These are phyloP conservation scores for Siniperca scherzeri DNA, from an alignment of 2,797 vertebrate species.

Conservation along the genomic window DNA sequence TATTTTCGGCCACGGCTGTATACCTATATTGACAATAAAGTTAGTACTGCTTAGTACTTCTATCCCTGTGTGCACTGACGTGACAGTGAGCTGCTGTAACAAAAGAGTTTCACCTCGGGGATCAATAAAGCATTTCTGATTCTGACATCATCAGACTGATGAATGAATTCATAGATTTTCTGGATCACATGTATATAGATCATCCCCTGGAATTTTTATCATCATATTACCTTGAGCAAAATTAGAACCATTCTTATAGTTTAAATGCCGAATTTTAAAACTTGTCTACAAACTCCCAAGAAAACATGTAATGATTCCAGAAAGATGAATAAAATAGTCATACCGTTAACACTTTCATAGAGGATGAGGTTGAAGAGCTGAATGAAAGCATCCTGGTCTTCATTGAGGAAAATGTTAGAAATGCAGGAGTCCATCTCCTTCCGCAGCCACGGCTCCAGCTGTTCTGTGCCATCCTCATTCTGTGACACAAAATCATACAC, in stretches of 20 bases:
- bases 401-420: conserved; percentile 90
- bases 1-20: no score
- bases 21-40: background rate
- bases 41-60: no score
- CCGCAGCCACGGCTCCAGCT: conserved; percentile 90
- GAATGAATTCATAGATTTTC: background rate
- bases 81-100: no score
- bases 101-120: no score
- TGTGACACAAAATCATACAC: conserved; percentile 60
- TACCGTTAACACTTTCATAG: conserved; percentile 93
- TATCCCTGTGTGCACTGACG: no score
- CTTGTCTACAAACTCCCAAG: background rate
- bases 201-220: background rate
- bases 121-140: no score
- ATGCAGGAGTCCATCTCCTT: conserved; percentile 96
- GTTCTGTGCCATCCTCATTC: conserved; percentile 87
- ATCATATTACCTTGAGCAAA: background rate
- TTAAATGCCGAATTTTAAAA: background rate
- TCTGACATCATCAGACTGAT: background rate
- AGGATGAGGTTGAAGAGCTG: conserved; percentile 95
- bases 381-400: conserved; percentile 90
- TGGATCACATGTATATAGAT: background rate
- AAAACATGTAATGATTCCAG: background rate
- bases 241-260: background rate
- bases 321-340: conserved; percentile 32